Evolutionary conservation across 30 jellyfish, hydroid and myxozoan genomes (phyloP), one percentile per base, ranked within the genome.

Genomic region (Rhopilema esculentum): DNA sequence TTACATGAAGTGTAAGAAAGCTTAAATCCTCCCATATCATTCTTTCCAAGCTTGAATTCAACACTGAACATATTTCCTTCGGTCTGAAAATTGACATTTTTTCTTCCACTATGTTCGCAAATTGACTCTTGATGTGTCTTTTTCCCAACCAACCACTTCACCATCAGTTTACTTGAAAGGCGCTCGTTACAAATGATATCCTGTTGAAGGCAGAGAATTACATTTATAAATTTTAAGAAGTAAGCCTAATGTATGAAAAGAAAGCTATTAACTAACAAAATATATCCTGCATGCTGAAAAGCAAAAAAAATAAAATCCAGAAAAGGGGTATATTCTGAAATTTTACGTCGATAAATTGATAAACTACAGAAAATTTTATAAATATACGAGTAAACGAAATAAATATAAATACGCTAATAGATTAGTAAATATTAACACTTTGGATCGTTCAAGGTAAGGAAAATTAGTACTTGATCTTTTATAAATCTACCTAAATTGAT

Each of bases 61-160:
- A 84, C 57, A 20, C 22, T 73, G 57, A 84, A 84, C 57, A 71
- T 72, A 48, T 84, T 84, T 33, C 75, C 92, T 1, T 84, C 92
- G 22, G 92, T 69, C 0, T 69, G 67, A 20, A 72, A 51, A 27
- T 33, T 31, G 64, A 53, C 23, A 4, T 70, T 51, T 40, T 65
- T 80, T 40, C 62, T 66, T 70, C 83, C 90, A 26, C 53, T 30
- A 80, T 80, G 15, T 25, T 18, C 29, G 32, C 63, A 68, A 70
- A 23, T 30, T n/a, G 80, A n/a, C 18, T 27, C 48, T 20, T 48
- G 28, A 27, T 8, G 32, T 0, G 23, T 6, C 49, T 61, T 78
- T 78, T 26, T 78, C 6, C 88, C 88, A 30, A 78, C 31, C 19
- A 1, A 48, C 88, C 88, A 78, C n/a, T 51, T 61, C 17, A 78